Conservation (phyloP, 2,797 vertebrate genomes). For the Anguilla anguilla region DNA sequence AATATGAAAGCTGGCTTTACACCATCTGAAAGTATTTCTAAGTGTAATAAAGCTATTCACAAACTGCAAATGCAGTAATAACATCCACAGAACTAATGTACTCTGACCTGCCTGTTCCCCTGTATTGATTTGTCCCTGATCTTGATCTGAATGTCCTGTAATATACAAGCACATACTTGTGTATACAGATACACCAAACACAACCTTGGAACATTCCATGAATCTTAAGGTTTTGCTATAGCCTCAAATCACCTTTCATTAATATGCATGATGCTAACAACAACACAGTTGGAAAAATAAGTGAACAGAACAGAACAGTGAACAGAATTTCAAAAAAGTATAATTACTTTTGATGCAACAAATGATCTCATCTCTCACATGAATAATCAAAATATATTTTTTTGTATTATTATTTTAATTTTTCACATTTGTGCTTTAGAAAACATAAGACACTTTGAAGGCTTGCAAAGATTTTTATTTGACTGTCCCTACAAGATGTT, state of each 20-base stretch:
- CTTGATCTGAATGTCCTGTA: not conserved
- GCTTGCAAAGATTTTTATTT: not conserved
- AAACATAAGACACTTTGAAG: not conserved
- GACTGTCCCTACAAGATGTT: not conserved
- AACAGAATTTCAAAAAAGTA: not conserved
- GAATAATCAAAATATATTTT: too few relatives aligned
- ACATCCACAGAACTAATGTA: too few relatives aligned
- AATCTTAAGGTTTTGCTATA: not conserved
- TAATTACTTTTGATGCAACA: too few relatives aligned
- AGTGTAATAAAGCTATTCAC: too few relatives aligned
- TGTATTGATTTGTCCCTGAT: not conserved
- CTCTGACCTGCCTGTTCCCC: too few relatives aligned
- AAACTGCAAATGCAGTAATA: too few relatives aligned
- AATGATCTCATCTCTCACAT: too few relatives aligned
- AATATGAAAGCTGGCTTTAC: too few relatives aligned
- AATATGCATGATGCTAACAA: not conserved
- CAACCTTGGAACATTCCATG: not conserved
- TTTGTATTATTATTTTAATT: too few relatives aligned
- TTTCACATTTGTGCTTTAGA: not conserved
- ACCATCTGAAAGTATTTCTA: too few relatives aligned
- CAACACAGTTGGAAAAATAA: not conserved
- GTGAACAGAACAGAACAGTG: not conserved
- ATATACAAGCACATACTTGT: not conserved
- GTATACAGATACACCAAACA: not conserved
- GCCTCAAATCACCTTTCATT: not conserved